Conservation (phyloP, 2,113 vertebrate species). For the Gymnorhina tibicen region DNA sequence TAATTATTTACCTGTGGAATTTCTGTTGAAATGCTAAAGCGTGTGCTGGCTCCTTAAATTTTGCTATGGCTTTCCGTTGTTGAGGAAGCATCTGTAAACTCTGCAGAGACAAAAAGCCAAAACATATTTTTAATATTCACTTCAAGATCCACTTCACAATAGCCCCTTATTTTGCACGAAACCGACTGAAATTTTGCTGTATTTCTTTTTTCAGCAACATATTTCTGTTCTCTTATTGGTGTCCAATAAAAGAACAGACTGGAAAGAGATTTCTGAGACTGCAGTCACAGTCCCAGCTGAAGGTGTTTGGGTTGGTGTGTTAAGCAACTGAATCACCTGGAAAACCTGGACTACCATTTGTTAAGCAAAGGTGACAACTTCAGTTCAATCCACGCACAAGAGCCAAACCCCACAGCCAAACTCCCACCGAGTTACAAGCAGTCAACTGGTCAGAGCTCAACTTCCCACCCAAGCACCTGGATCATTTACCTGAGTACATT, state of each 20-base stretch:
- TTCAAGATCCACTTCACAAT: not conserved
- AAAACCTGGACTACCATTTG: not conserved
- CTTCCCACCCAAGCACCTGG: not conserved
- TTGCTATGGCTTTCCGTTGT: conserved; percentile 94
- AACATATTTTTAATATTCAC: not conserved
- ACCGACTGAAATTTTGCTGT: fast-evolving
- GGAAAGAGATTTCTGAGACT: not conserved
- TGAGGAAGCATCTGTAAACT: conserved; percentile 95
- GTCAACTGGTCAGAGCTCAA: not conserved
- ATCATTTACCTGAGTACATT: not conserved
- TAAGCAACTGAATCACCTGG: not conserved
- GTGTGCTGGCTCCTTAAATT: conserved; percentile 87
- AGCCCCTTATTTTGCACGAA: not conserved
- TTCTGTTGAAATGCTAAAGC: conserved; percentile 92
- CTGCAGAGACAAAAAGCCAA: conserved; percentile 62
- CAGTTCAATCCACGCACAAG: not conserved
- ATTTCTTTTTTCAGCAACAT: not conserved
- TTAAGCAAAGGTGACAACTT: not conserved
- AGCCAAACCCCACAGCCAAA: not conserved
- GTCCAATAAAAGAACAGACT: not conserved
- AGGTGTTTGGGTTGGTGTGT: not conserved
- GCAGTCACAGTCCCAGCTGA: not conserved
- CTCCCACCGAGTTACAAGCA: not conserved
- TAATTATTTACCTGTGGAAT: conserved; percentile 89
- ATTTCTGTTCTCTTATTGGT: not conserved